Evolutionary conservation across 2,888 invertebrate species (phyloP), one percentile per base, ranked within the genome.

Genomic region (Drosophila neutralis): DNA sequence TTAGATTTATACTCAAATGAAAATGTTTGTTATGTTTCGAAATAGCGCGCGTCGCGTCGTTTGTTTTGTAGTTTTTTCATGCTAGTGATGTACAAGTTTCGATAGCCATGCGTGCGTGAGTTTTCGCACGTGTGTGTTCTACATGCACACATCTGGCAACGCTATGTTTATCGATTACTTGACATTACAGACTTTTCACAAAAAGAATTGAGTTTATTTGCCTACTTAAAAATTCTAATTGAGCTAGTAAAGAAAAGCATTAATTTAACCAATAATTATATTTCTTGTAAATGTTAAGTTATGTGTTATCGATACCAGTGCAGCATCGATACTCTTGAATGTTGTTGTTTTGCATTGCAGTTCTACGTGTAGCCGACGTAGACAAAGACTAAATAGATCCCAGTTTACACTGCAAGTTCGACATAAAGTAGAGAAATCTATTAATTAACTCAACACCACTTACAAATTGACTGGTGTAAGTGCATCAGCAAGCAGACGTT

Each of bases 21-120:
- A 78, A 72, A 60, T 52, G 33, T 62, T 69, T 71, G 52, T 57
- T 71, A 74, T 13, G 52, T 76, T 85, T 87, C 82, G 89, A 78
- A 87, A 52, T 60, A 65, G 59, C 85, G 85, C 86, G 86, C 85
- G 85, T 70, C 70, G 86, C 76, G 74, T 89, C 82, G 69, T 80
- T 80, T 84, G 71, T 87, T 87, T 75, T 82, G 45, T 68, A 80
- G 69, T 45, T 61, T 76, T 83, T 78, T 73, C 61, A 63, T 73
- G 15, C 54, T 74, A 69, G 70, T 74, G 74, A 76, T 52, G 83
- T 29, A 59, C 13, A 13, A 4, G 4, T 27, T 38, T 35, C 85
- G 85, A 83, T 87, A 82, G 42, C 45, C 51, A 2, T 13, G 11
- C 31, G 15, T 62, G 66, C 49, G 80, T 68, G 65, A 51, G 73